Evolutionary conservation across 2,113 vertebrate species (phyloP).

Genomic region (Trichomycterus rosablanca): DNA sequence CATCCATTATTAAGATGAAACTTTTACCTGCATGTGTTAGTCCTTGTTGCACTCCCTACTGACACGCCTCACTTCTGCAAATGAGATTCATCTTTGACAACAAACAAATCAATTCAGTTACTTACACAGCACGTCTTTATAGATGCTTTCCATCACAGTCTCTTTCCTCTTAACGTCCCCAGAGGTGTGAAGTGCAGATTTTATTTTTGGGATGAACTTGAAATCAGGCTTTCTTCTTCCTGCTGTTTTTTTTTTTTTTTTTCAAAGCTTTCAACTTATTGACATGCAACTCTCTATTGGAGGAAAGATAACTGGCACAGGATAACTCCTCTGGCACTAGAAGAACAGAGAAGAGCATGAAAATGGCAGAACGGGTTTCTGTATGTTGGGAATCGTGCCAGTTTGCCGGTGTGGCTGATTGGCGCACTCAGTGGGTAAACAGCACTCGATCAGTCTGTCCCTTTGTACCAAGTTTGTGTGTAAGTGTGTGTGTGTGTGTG

Average conservation of each 20-base stretch:
- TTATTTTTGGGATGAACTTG: slow-evolving; percentile 50
- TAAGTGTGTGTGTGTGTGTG: slow-evolving; percentile 18
- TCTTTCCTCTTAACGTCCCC: slow-evolving; percentile 10
- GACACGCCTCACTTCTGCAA: slow-evolving; percentile 54
- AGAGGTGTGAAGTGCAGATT: slow-evolving; percentile 43
- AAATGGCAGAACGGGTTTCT: slow-evolving; percentile 27
- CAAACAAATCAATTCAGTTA: slow-evolving; percentile 66
- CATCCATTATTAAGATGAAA: slow-evolving; percentile 55
- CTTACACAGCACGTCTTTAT: slow-evolving; percentile 50
- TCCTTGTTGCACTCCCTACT: slow-evolving; percentile 54
- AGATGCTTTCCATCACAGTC: slow-evolving; percentile 42
- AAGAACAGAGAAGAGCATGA: slow-evolving; percentile 31
- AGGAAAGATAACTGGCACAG: slow-evolving; percentile 45
- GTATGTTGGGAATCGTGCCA: slow-evolving; percentile 36
- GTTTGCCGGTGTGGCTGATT: slow-evolving; percentile 44
- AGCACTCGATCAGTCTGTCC: slow-evolving; percentile 27
- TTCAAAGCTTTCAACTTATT: slow-evolving; percentile 45
- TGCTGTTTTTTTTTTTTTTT: slow-evolving; percentile 42
- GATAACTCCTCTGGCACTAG: slow-evolving; percentile 45
- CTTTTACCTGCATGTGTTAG: slow-evolving; percentile 48
- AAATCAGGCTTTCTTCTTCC: slow-evolving; percentile 31
- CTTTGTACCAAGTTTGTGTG: neutral
- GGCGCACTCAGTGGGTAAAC: slow-evolving; percentile 28
- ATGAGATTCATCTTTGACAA: slow-evolving; percentile 65
- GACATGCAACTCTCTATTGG: slow-evolving; percentile 39